Evolutionary conservation across 1,140 invertebrate genomes (phyloP).

Genomic region (Solenopsis fugax): DNA sequence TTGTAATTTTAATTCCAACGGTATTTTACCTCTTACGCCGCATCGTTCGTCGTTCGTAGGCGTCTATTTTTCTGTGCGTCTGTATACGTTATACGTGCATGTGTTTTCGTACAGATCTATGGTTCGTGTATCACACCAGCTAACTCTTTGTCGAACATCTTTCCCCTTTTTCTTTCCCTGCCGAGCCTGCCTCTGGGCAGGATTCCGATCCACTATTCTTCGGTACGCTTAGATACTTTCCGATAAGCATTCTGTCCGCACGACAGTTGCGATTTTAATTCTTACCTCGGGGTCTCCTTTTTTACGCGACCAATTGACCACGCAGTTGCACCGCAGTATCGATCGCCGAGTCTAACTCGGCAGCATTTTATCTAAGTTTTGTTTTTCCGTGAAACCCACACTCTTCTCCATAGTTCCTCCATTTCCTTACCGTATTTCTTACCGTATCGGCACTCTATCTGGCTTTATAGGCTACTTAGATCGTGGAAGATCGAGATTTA

Average conservation of each 20-base stretch:
- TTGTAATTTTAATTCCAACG: conserved; percentile 61
- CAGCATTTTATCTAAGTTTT: conserved; percentile 25
- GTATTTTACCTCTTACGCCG: conserved; percentile 1
- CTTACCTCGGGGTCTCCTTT: background rate
- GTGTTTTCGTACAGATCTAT: background rate
- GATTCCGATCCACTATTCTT: conserved; percentile 26
- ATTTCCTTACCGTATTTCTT: conserved; percentile 61
- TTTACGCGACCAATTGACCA: conserved; percentile 39
- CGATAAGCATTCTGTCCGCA: background rate
- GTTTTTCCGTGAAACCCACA: conserved; percentile 23
- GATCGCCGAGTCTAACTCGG: conserved; percentile 22
- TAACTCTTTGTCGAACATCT: conserved; percentile 39
- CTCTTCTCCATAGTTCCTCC: background rate
- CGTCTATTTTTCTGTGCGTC: background rate
- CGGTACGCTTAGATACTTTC: background rate
- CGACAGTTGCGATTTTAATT: conserved; percentile 41
- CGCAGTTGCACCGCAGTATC: conserved; percentile 44
- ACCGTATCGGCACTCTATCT: conserved; percentile 53
- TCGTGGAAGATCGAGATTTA: conserved; percentile 54
- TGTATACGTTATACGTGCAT: background rate
- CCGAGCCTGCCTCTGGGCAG: background rate
- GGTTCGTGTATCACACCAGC: conserved; percentile 20
- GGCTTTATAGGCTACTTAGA: conserved; percentile 49
- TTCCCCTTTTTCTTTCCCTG: background rate
- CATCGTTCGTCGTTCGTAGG: conserved; percentile 23